A percentile compares a stretch with the other conserved stretches of the same genome.
phyloP scores from a whole-genome alignment of 2,888 invertebrate genomes.

The Arge pagana region DNA sequence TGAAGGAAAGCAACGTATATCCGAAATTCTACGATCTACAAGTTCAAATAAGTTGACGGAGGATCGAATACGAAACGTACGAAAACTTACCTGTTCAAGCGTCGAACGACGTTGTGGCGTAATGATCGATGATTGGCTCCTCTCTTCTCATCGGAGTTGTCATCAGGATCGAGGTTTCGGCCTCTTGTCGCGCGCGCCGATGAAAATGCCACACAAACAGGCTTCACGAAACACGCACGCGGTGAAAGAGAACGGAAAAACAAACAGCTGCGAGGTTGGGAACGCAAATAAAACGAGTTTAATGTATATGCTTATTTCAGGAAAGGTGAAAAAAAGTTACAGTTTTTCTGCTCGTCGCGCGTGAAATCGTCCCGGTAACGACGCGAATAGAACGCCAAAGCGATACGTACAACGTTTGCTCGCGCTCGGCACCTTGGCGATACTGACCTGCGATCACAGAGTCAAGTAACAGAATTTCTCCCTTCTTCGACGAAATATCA shows the following conservation, averaged over 20 bases:
- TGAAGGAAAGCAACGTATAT: no score
- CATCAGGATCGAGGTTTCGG: no score
- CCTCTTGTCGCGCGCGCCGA: no score
- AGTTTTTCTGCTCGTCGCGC: no score
- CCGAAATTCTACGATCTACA: no score
- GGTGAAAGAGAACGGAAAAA: not conserved
- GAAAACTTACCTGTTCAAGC: conserved; percentile 7
- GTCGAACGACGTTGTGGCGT: not conserved
- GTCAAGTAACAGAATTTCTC: conserved; percentile 40
- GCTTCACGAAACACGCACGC: no score
- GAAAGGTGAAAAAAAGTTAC: not conserved
- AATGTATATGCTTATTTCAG: not conserved
- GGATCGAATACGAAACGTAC: not conserved
- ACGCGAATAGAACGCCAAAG: conserved; percentile 5
- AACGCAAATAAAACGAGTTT: not conserved
- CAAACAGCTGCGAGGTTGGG: not conserved
- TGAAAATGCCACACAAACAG: no score
- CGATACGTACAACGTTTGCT: conserved; percentile 33
- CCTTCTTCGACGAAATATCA: no score
- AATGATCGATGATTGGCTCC: not conserved
- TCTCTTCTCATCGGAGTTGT: conserved; percentile 5
- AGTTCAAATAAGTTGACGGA: no score
- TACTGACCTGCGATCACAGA: conserved; percentile 51
- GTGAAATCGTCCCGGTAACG: no score
- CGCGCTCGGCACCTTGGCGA: conserved; percentile 42